These are phyloP conservation scores for Tenrec ecaudatus DNA, from an alignment of 2,113 vertebrate species.

Conservation along the genomic window DNA sequence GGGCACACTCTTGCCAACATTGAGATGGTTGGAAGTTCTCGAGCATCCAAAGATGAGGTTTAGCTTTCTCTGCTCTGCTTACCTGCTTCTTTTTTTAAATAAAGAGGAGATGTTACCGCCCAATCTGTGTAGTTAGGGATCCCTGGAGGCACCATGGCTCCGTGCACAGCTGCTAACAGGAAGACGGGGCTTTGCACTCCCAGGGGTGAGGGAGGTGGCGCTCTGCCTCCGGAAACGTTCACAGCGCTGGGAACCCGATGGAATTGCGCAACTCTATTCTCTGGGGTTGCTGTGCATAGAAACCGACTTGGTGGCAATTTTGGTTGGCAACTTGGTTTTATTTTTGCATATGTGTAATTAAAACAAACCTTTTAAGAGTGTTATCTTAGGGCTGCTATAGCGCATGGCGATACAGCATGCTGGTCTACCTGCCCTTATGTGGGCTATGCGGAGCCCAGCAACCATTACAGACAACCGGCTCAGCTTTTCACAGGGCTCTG, in stretches of 20 bases:
- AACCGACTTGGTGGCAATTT: neutral
- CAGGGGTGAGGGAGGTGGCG: too few relatives aligned
- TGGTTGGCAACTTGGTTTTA: neutral
- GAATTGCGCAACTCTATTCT: neutral
- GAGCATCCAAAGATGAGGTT: neutral
- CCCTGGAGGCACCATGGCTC: neutral
- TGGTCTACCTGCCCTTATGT: neutral
- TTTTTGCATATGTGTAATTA: neutral
- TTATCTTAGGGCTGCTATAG: neutral
- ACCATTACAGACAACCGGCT: neutral
- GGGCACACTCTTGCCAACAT: neutral
- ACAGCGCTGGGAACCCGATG: neutral
- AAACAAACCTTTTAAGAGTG: neutral
- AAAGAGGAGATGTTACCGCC: neutral
- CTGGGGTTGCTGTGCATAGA: neutral
- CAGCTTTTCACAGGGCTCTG: neutral
- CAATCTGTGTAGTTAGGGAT: neutral
- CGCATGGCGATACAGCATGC: neutral
- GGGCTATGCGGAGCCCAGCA: neutral
- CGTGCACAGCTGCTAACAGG: neutral
- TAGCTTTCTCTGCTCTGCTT: constrained; percentile 3
- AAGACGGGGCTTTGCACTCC: neutral
- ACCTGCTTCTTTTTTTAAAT: neutral
- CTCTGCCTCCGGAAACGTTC: too few relatives aligned
- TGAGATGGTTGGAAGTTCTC: neutral